A percentile compares a stretch with the other conserved stretches of the same genome.
These are phyloP conservation scores for Metopia argyrocephala DNA, from an alignment of 2,888 invertebrate species.

Conservation along the genomic window DNA sequence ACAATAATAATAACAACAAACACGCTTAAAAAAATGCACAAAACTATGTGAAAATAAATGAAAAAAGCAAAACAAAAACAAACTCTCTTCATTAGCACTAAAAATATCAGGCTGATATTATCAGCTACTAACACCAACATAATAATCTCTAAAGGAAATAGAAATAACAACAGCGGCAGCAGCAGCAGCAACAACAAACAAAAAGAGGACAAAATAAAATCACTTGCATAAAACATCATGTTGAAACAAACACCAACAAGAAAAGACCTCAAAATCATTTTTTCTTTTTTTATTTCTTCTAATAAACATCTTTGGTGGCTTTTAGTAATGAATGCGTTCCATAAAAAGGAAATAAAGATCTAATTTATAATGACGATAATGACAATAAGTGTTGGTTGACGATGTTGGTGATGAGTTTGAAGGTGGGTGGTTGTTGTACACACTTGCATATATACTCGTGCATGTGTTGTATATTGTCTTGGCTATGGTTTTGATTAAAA, in stretches of 20 bases:
- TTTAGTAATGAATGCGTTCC: not conserved
- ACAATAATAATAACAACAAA: slow-evolving; percentile 16
- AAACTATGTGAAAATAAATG: slow-evolving; percentile 16
- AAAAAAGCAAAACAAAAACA: slow-evolving; percentile 11
- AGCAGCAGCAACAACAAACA: not conserved
- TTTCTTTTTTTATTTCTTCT: not conserved
- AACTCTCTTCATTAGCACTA: not conserved
- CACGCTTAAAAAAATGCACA: slow-evolving; percentile 33
- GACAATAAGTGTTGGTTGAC: not conserved
- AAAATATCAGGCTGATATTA: not conserved
- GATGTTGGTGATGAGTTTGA: not conserved
- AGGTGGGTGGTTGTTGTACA: slow-evolving; percentile 45
- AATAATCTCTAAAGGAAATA: too few species aligned
- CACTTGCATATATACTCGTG: too few species aligned
- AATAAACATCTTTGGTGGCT: not conserved
- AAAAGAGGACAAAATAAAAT: slow-evolving; percentile 2
- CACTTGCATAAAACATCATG: too few species aligned
- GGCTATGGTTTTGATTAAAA: too few species aligned
- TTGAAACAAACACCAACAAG: not conserved
- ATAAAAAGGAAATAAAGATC: slow-evolving; percentile 2
- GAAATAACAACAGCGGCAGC: not conserved
- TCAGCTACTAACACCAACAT: too few species aligned
- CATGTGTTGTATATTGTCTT: too few species aligned
- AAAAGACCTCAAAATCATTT: not conserved
- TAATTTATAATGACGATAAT: slow-evolving; percentile 17